phyloP scores from a whole-genome alignment of 1,140 invertebrate species.

The Lasioglossum albipes region DNA sequence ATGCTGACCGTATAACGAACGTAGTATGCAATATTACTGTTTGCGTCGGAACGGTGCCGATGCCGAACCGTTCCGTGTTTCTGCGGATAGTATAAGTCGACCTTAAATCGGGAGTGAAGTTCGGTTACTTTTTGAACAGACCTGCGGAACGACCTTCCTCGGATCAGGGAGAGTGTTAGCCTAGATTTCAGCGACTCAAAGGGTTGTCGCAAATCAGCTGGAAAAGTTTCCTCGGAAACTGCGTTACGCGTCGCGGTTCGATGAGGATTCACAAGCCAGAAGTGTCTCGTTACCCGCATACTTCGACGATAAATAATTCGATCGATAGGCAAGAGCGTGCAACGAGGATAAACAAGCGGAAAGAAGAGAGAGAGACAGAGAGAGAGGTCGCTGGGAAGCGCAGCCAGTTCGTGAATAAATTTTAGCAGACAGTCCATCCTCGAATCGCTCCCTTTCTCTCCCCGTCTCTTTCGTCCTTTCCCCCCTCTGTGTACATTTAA shows the following conservation, averaged over 20 bases:
- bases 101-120: too few relatives aligned
- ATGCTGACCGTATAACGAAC: too few relatives aligned
- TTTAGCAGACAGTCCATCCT: neutral
- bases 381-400: neutral
- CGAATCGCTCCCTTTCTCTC: neutral
- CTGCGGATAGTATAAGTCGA: too few relatives aligned
- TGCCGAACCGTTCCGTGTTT: too few relatives aligned
- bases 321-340: neutral
- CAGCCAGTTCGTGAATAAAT: conserved; percentile 10
- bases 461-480: too few relatives aligned
- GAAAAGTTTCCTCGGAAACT: conserved; percentile 4
- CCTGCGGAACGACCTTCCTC: too few relatives aligned
- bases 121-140: too few relatives aligned
- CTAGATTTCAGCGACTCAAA: conserved; percentile 27
- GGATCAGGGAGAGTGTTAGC: too few relatives aligned
- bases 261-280: conserved; percentile 54
- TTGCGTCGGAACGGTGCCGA: too few relatives aligned
- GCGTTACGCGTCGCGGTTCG: conserved; percentile 42
- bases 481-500: neutral
- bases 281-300: conserved; percentile 47
- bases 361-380: neutral
- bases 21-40: too few relatives aligned
- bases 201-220: neutral
- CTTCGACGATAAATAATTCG: conserved; percentile 27
- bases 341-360: neutral